Evolutionary conservation across 2,113 vertebrate species (phyloP).

Genomic region (Lamprologus ornatipinnis): DNA sequence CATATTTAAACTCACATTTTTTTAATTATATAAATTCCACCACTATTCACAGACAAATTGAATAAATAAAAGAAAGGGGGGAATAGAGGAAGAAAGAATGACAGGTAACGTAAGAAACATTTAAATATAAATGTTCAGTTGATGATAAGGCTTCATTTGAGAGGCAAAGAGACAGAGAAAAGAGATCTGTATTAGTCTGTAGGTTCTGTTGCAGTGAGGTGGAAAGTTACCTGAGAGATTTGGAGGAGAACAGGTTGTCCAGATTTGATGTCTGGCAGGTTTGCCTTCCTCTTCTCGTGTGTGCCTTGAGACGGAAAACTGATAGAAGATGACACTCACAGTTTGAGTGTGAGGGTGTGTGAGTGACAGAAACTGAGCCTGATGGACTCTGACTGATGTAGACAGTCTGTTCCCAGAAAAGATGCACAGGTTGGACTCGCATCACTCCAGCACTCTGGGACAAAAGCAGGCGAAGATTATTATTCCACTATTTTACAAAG

Average conservation of each 20-base stretch:
- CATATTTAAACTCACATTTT: background rate
- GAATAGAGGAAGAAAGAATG: background rate
- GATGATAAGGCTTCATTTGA: background rate
- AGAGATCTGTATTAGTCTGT: background rate
- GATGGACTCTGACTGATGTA: slow-evolving; percentile 2
- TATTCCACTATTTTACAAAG: background rate
- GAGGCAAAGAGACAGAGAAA: background rate
- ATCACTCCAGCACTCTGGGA: background rate
- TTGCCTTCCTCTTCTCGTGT: slow-evolving; percentile 1
- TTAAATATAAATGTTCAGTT: background rate
- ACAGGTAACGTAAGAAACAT: background rate
- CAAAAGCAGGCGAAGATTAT: background rate
- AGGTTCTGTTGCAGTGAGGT: slow-evolving; percentile 4
- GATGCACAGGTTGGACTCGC: background rate
- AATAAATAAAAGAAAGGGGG: background rate
- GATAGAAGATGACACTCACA: slow-evolving; percentile 27
- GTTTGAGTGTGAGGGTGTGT: slow-evolving; percentile 2
- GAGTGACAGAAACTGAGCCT: slow-evolving; percentile 31
- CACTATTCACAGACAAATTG: background rate
- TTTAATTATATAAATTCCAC: background rate
- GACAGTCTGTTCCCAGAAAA: background rate
- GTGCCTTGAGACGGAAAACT: slow-evolving; percentile 19
- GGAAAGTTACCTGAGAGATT: slow-evolving; percentile 12
- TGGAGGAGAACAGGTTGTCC: background rate
- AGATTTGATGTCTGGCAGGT: slow-evolving; percentile 12